Base-by-base conservation (phyloP, 1,140 invertebrate genomes). In the Heliconius congener region DNA sequence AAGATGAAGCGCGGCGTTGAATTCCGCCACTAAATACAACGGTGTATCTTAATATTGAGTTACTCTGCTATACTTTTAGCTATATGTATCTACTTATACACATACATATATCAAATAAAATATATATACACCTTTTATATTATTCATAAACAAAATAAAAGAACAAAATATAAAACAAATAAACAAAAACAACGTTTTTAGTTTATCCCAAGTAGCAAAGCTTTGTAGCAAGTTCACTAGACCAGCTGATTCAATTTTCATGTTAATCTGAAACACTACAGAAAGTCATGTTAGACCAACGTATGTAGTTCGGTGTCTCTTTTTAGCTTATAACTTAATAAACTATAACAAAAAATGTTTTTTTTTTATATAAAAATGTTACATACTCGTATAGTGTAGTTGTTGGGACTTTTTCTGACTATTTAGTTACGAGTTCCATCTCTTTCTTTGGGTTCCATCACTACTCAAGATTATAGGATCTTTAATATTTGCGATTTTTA, bases 231-330 rank as follows among this genome's bases (percentile, higher is more conserved):
- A 88, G 85, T 86, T 86, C 82, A 66, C 81, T 83, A 83, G 87
- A 82, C 83, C 78, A 84, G 82, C 84, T 90, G 89, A 90, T 89
- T 90, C 88, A 87, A 88, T 90, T 89, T 90, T 84, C 87, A 89
- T 89, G 85, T 89, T 87, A 88, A 87, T 90, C 84, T 84, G 77
- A 73, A 81, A 85, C 85, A 76, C 76, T 75, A 77, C 77, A 76
- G 81, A 85, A 42, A 72, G 71, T 72, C 60, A 72, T 72, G 71
- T 42, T 3, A 37, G 30, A 19, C 71, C 37, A 27, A 37, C 71
- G 71, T 39, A 42, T 72, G 71, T 72, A 66, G 60, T 66, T 66
- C 13, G 23, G 60, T 66, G 23, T 4, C 27, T 27, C n/a, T 66
- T 66, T 66, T 66, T 27, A 16, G 60, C 9, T 66, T n/a, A 30